Percentiles rank a stretch among this genome's conserved stretches.
Conservation (phyloP, 2,888 invertebrate species). For the Zygothrica quintamaculata region DNA sequence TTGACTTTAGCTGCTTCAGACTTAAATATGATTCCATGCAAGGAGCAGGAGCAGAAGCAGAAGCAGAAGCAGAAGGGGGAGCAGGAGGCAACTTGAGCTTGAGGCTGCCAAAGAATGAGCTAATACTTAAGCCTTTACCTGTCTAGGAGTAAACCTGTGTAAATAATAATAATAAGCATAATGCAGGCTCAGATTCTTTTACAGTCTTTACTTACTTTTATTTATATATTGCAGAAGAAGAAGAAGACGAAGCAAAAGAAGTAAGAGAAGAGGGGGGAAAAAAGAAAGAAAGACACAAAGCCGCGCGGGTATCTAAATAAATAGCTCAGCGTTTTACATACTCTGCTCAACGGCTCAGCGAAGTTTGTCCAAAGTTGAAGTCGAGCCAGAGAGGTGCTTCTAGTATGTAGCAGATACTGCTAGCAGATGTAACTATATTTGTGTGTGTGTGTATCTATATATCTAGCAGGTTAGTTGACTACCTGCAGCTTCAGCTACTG, state of each 20-base stretch:
- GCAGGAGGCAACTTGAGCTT: too few relatives aligned
- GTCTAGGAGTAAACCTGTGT: conserved; percentile 32
- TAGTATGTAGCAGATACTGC: conserved; percentile 19
- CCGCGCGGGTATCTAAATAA: conserved; percentile 67
- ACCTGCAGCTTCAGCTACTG: conserved; percentile 36
- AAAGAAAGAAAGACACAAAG: conserved; percentile 29
- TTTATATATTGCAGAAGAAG: too few relatives aligned
- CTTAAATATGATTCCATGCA: conserved; percentile 29
- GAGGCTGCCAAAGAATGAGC: conserved; percentile 4
- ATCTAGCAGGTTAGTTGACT: conserved; percentile 31
- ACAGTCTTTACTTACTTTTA: conserved; percentile 42
- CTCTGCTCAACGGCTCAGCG: conserved; percentile 37
- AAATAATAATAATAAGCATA: conserved; percentile 67
- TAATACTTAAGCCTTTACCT: conserved; percentile 56
- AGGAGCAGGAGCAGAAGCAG: conserved; percentile 11
- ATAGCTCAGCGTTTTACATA: conserved; percentile 71
- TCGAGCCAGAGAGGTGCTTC: conserved; percentile 12
- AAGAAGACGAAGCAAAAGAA: too few relatives aligned
- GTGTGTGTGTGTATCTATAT: conserved; percentile 8
- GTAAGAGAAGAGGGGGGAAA: too few relatives aligned
- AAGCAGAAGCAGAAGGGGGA: conserved; percentile 4
- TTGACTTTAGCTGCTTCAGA: conserved; percentile 33
- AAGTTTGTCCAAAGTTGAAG: conserved; percentile 65
- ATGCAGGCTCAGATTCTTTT: conserved; percentile 65
- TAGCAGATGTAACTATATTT: conserved; percentile 23